Base-by-base conservation (phyloP, 2,888 invertebrate species). In the Piscicola geometra region DNA sequence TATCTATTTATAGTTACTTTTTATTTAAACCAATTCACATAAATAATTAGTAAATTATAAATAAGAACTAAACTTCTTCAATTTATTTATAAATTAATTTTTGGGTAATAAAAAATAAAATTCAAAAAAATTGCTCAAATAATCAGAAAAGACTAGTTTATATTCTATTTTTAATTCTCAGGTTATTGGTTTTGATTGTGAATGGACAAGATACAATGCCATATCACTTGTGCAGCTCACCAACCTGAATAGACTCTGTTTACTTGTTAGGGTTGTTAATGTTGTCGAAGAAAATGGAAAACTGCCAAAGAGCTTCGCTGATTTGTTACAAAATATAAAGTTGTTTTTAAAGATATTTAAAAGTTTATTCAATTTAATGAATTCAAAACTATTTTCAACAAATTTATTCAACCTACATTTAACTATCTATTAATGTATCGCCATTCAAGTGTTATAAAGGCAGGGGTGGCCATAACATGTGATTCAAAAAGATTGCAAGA, bases 121-220 rank as follows among this genome's bases (percentile, higher is more conserved):
- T n/a, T n/a, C n/a, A n/a, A n/a, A n/a, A n/a, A n/a, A n/a, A n/a
- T n/a, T n/a, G n/a, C n/a, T n/a, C n/a, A n/a, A n/a, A n/a, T n/a
- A n/a, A n/a, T n/a, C n/a, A n/a, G n/a, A n/a, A n/a, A n/a, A n/a
- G n/a, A 41, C 9, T 5, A 15, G 41, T 41, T 41, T 5, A 15
- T 41, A 9, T 41, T 15, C 15, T 41, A 9, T 41, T 9, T 41
- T 9, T 41, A 41, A 9, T 41, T 41, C 15, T 41, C 41, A 83
- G 81, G 89, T 90, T 0, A 82, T 92, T 50, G 92, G 92, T 5
- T 90, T 92, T 82, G 92, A 92, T 82, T 92, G 92, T 84, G 92
- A 92, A 85, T 92, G 92, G 92, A 90, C 90, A 0, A 89, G 89
- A 0, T 9, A 32, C 3, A 86, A 88, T 0, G 90, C 90, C 0